A percentile compares a stretch with the other conserved stretches of the same genome.
Evolutionary conservation across 2,888 invertebrate genomes (phyloP).

Genomic region (Laothoe populi): DNA sequence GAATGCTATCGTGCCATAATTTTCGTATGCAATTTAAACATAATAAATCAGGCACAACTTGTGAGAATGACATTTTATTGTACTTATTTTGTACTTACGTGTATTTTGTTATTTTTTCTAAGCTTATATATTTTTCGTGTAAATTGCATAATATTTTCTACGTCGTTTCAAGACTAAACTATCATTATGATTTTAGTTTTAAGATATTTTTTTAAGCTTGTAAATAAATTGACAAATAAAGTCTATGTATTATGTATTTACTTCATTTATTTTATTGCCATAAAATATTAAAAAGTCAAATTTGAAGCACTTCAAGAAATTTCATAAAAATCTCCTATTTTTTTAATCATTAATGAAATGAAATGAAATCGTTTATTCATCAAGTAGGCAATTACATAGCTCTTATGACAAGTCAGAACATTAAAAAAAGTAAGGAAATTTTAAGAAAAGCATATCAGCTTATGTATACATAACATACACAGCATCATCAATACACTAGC

Average conservation of each 20-base stretch:
- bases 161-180: slow-evolving; percentile 26
- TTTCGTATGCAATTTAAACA: slow-evolving; percentile 3
- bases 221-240: slow-evolving; percentile 47
- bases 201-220: slow-evolving; percentile 47
- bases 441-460: no score
- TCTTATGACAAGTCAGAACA: no score
- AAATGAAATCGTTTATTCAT: no score
- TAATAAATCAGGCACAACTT: not conserved
- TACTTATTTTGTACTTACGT: slow-evolving; percentile 25
- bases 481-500: no score
- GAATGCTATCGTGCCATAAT: slow-evolving; percentile 11
- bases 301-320: no score
- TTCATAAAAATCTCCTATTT: no score
- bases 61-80: slow-evolving; percentile 3
- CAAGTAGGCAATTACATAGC: no score
- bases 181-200: slow-evolving; percentile 31
- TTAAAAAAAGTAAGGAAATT: no score
- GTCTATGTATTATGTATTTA: slow-evolving; percentile 20
- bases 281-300: not conserved
- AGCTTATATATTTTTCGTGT: slow-evolving; percentile 24
- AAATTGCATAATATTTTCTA: slow-evolving; percentile 44
- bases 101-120: slow-evolving; percentile 15
- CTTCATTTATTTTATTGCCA: not conserved
- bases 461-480: no score
- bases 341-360: no score